These are phyloP conservation scores for Vicugna pacos DNA, from an alignment of 2,113 vertebrate species.

Conservation along the genomic window DNA sequence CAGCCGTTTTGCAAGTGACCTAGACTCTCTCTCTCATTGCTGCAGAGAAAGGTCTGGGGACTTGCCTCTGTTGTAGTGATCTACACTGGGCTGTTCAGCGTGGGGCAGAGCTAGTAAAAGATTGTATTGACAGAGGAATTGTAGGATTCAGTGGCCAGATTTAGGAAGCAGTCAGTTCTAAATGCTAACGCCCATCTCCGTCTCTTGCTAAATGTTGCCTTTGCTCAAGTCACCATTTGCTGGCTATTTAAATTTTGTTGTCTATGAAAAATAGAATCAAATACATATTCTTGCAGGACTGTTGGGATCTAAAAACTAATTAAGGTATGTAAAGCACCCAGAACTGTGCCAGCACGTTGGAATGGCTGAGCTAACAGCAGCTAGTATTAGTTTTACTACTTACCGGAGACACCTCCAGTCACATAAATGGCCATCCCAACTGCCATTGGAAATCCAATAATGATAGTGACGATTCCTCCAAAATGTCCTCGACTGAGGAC, in stretches of 20 bases:
- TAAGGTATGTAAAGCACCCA: background rate
- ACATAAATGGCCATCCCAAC: constrained; percentile 94
- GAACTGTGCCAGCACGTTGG: background rate
- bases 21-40: no score
- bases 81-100: background rate
- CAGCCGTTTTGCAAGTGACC: background rate
- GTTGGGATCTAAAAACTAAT: background rate
- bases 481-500: constrained; percentile 91
- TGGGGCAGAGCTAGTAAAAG: background rate
- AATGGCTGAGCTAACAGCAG: background rate
- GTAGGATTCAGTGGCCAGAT: background rate
- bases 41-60: background rate
- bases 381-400: constrained; percentile 59
- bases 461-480: constrained; percentile 90
- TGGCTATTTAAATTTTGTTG: background rate
- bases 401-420: constrained; percentile 96
- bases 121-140: background rate
- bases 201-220: background rate
- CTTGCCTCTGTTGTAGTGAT: background rate
- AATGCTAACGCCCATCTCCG: background rate
- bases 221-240: background rate
- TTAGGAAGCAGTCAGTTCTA: background rate
- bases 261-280: background rate
- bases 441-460: constrained; percentile 93
- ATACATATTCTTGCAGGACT: background rate